Evolutionary conservation across 2,888 invertebrate genomes (phyloP).

Genomic region (Hoplodrina ambigua): DNA sequence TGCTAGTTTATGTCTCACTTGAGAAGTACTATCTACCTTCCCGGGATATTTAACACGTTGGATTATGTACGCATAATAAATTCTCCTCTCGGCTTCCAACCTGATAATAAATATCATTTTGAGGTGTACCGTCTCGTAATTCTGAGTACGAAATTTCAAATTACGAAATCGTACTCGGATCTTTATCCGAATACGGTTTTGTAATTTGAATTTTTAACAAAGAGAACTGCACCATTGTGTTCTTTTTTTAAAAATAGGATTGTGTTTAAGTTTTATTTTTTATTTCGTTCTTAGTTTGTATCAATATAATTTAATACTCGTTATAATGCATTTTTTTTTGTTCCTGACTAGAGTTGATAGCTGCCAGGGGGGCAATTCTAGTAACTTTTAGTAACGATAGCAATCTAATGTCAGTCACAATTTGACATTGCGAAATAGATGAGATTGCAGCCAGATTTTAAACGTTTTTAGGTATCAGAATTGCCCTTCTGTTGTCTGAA

Average conservation of each 20-base stretch:
- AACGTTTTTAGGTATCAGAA: too few relatives aligned
- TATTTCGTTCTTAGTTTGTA: neutral
- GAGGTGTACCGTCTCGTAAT: conserved; percentile 34
- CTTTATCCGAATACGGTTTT: too few relatives aligned
- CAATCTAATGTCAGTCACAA: too few relatives aligned
- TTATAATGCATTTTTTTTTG: too few relatives aligned
- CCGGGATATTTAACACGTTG: conserved; percentile 50
- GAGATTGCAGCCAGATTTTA: too few relatives aligned
- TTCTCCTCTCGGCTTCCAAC: conserved; percentile 42
- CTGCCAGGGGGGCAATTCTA: neutral
- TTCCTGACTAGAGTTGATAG: neutral
- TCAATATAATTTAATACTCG: too few relatives aligned
- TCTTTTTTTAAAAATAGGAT: neutral
- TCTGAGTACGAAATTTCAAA: conserved; percentile 18
- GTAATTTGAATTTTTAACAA: too few relatives aligned
- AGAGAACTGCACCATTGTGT: neutral
- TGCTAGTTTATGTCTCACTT: conserved; percentile 41
- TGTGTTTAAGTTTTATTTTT: neutral
- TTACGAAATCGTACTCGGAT: conserved; percentile 19
- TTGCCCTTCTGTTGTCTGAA: too few relatives aligned
- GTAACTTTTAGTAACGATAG: too few relatives aligned
- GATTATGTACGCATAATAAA: conserved; percentile 57
- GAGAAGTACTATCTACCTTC: conserved; percentile 48
- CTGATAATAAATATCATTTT: conserved; percentile 55
- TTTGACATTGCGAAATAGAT: too few relatives aligned